Conservation (phyloP, 2,113 vertebrate species). For the Sialia sialis region DNA sequence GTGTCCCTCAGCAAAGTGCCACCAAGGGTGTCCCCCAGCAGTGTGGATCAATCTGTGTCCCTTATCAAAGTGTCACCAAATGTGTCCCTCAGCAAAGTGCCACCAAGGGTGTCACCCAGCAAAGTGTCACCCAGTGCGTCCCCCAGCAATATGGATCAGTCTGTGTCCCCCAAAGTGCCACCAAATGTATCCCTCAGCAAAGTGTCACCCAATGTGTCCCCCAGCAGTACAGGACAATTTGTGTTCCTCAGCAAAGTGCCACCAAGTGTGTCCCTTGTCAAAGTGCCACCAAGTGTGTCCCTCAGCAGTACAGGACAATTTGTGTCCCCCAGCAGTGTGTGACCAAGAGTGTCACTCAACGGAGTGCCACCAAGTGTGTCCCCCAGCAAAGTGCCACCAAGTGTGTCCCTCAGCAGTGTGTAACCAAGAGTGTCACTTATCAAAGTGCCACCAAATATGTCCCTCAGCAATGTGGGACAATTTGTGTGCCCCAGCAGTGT, state of each 20-base stretch:
- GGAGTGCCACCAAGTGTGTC: not conserved
- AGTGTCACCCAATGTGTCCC: too few species aligned
- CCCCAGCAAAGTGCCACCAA: fast-evolving
- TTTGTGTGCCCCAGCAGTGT: not conserved
- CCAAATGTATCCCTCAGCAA: fast-evolving
- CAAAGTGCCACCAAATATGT: fast-evolving
- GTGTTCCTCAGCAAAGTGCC: fast-evolving
- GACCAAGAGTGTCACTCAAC: fast-evolving
- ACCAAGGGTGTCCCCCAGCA: not conserved
- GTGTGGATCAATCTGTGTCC: fast-evolving
- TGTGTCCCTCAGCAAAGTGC: not conserved
- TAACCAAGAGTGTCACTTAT: fast-evolving
- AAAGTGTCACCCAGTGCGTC: fast-evolving
- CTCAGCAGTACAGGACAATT: not conserved
- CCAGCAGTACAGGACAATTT: too few species aligned
- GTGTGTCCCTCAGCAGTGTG: fast-evolving
- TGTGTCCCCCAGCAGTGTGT: not conserved
- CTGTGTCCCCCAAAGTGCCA: fast-evolving
- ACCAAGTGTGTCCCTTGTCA: fast-evolving
- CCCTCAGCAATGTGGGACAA: not conserved
- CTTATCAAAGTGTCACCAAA: not conserved
- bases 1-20: not conserved
- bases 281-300: not conserved
- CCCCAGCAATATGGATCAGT: fast-evolving
- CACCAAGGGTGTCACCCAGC: not conserved